phyloP scores from a whole-genome alignment of 2,797 vertebrate species.

The Takifugu rubripes region DNA sequence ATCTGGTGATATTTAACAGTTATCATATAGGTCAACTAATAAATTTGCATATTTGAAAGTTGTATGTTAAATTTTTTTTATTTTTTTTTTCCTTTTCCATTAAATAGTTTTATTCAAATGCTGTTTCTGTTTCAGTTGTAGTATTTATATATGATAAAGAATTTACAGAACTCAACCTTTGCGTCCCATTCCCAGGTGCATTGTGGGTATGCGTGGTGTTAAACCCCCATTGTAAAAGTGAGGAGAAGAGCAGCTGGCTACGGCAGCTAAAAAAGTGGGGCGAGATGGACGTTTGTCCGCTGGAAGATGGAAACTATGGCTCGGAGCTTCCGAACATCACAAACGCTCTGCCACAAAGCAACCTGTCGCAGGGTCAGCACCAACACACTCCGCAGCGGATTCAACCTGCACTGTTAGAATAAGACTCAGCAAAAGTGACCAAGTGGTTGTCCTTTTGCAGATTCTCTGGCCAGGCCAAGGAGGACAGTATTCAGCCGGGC shows the following conservation, averaged over 20 bases:
- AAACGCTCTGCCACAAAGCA: constrained; percentile 91
- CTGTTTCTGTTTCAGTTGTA: no score
- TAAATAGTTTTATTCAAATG: no score
- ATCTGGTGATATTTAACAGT: no score
- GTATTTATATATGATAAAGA: no score
- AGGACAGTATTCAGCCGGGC: constrained; percentile 94
- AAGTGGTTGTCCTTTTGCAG: constrained; percentile 58
- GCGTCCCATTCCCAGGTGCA: constrained; percentile 77
- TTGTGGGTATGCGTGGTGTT: constrained; percentile 97
- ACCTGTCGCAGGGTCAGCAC: constrained; percentile 87
- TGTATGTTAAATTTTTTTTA: no score
- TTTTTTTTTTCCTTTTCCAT: no score
- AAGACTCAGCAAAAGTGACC: constrained; percentile 6
- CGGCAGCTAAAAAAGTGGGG: constrained; percentile 95
- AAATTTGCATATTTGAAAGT: no score
- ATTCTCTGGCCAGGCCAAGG: constrained; percentile 88
- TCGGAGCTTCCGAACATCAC: constrained; percentile 97
- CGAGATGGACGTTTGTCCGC: constrained; percentile 93
- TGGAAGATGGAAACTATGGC: constrained; percentile 96
- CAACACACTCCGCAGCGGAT: background rate
- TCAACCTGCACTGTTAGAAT: constrained; percentile 1
- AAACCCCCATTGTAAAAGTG: constrained; percentile 96
- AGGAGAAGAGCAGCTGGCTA: constrained; percentile 94
- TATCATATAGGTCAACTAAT: no score
- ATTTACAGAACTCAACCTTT: no score